phyloP scores from a whole-genome alignment of 2,888 invertebrate species.

The Apocheima hispidaria region DNA sequence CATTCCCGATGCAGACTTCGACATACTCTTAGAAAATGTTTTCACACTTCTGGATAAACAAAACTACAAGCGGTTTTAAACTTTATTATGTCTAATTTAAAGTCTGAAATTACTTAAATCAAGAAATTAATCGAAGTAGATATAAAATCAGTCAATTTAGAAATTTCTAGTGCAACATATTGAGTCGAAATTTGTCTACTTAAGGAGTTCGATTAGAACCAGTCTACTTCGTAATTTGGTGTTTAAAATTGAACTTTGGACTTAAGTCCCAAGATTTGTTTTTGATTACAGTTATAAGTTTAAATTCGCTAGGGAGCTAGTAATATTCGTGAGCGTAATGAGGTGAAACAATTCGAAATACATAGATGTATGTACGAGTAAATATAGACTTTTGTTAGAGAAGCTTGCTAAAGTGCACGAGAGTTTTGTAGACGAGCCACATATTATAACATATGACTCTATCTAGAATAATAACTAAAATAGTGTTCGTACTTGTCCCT shows the following conservation, averaged over 20 bases:
- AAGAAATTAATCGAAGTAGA: conserved; percentile 55
- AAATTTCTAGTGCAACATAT: conserved; percentile 71
- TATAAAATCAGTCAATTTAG: conserved; percentile 71
- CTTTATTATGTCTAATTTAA: conserved; percentile 40
- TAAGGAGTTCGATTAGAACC: conserved; percentile 55
- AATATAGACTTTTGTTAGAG: conserved; percentile 38
- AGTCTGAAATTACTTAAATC: conserved; percentile 44
- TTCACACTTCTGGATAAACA: conserved; percentile 68
- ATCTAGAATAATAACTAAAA: no score
- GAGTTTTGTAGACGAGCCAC: conserved; percentile 1
- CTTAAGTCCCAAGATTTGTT: conserved; percentile 40
- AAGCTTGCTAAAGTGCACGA: conserved; percentile 7
- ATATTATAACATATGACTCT: no score
- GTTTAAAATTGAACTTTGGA: conserved; percentile 44
- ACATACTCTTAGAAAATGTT: conserved; percentile 63
- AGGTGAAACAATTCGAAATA: conserved; percentile 79
- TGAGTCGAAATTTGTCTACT: conserved; percentile 77
- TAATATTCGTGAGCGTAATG: conserved; percentile 78
- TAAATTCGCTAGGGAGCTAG: conserved; percentile 48
- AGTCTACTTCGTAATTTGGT: conserved; percentile 29
- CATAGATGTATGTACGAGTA: conserved; percentile 46
- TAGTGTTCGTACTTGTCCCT: no score
- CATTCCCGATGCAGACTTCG: conserved; percentile 58
- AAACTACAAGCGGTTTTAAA: conserved; percentile 33
- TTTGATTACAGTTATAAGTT: conserved; percentile 35